phyloP scores from a whole-genome alignment of 2,888 invertebrate genomes.

The Caenorhabditis sp. region DNA sequence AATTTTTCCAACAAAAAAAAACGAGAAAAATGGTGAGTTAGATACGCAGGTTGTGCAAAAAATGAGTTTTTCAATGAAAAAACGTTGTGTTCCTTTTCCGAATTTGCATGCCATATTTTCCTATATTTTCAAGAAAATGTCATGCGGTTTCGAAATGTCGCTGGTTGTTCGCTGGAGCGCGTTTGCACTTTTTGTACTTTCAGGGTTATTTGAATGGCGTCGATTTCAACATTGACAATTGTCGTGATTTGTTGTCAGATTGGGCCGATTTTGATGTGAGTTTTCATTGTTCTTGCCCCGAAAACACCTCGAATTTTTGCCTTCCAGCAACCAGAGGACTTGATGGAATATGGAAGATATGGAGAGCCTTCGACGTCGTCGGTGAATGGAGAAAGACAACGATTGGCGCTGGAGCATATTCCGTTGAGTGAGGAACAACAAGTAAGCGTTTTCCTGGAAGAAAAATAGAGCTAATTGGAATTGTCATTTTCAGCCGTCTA shows the following conservation, averaged over 20 bases:
- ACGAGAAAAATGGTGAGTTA: too few species aligned
- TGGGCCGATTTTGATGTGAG: conserved; percentile 32
- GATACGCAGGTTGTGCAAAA: too few species aligned
- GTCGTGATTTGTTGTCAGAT: conserved; percentile 43
- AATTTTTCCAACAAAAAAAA: too few species aligned
- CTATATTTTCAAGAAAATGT: too few species aligned
- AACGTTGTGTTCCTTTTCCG: too few species aligned
- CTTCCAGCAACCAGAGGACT: not conserved
- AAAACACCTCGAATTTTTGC: too few species aligned
- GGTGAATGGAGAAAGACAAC: not conserved
- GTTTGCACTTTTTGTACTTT: too few species aligned
- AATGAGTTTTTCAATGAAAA: too few species aligned
- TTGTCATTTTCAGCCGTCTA: not conserved
- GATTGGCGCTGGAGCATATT: conserved; percentile 5
- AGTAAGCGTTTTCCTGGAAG: not conserved
- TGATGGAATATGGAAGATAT: not conserved
- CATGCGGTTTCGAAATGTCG: too few species aligned
- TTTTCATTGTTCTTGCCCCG: not conserved
- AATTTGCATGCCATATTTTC: too few species aligned
- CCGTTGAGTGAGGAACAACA: not conserved
- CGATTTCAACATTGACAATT: conserved; percentile 55
- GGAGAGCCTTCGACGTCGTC: not conserved
- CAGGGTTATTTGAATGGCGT: conserved; percentile 58
- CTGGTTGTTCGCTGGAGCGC: too few species aligned
- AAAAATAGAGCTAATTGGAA: too few species aligned